Base-by-base conservation (phyloP, 2,888 invertebrate species). In the Erebia epiphron region DNA sequence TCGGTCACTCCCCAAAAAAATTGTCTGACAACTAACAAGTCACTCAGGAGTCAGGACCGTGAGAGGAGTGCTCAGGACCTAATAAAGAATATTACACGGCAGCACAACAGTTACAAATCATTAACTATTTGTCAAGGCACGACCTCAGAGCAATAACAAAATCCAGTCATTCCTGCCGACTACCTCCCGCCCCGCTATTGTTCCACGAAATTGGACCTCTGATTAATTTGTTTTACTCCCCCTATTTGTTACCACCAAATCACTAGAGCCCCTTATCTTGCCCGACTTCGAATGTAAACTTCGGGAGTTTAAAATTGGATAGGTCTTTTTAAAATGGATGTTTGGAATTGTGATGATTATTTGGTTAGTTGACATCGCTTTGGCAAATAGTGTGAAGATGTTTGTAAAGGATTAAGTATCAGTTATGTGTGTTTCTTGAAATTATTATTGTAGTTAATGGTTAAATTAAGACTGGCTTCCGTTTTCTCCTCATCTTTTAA, bases 201-300 rank as follows among this genome's bases (percentile, higher is more conserved):
- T 91, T 90, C 90, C 89, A 82, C 85, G 86, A 90, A 91, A 91
- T 91, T 91, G 91, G 90, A 90, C 83, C 83, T 75, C 81, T 90
- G 91, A 91, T 91, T 91, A 91, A 91, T 91, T 90, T 87, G 89
- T 87, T 89, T 73, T 86, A 87, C 89, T 87, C 86, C 90, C 91
- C 91, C 89, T 86, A 87, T 88, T 89, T 86, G 86, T 88, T 83
- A 71, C 73, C 82, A 82, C 81, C 78, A 88, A 82, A 86, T 74
- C 80, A 72, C 80, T 81, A 75, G 72, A 69, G 86, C 79, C 62
- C 86, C 78, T 41, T 77, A 77, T 64, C 76, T 54, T 73, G 75
- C 72, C 76, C 67, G 63, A 71, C 60, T 21, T n/a, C 18, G 9
- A n/a, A 63, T 52, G 66, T 62, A 73, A 75, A 68, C 21, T 54